Evolutionary conservation across 37 sponge, comb jelly and placozoan species (phyloP).

Genomic region (Petrosia ficiformis): DNA sequence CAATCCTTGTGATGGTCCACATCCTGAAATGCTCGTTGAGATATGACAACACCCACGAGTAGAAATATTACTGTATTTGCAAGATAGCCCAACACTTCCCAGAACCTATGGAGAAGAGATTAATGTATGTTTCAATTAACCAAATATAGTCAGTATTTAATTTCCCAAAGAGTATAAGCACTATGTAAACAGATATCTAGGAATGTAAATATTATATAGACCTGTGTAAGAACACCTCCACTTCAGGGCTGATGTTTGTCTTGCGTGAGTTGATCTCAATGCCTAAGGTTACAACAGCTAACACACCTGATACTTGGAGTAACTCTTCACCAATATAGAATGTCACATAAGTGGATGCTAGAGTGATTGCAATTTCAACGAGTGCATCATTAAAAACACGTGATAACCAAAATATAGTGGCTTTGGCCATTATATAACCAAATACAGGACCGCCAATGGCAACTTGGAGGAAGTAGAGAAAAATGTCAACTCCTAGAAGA

Average conservation of each 20-base stretch:
- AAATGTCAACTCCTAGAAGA: slow-evolving; percentile 18
- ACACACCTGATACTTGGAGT: slow-evolving; percentile 82
- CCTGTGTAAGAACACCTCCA: slow-evolving; percentile 88
- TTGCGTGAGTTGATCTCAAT: slow-evolving; percentile 79
- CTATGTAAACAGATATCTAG: slow-evolving; percentile 2
- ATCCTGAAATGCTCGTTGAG: slow-evolving; percentile 61
- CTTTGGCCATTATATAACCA: slow-evolving; percentile 81
- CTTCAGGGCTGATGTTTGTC: slow-evolving; percentile 90
- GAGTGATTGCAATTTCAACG: slow-evolving; percentile 90
- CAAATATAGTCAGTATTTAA: background rate
- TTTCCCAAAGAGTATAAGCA: background rate
- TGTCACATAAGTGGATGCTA: slow-evolving; percentile 89
- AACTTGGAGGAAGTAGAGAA: slow-evolving; percentile 59
- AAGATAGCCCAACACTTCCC: slow-evolving; percentile 90
- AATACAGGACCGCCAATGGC: slow-evolving; percentile 76
- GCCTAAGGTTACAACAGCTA: slow-evolving; percentile 84
- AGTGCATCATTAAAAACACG: slow-evolving; percentile 91
- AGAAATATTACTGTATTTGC: slow-evolving; percentile 93
- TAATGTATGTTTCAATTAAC: background rate
- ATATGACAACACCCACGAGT: slow-evolving; percentile 86
- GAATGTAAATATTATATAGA: slow-evolving; percentile 10
- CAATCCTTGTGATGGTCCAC: slow-evolving; percentile 55
- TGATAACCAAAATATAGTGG: slow-evolving; percentile 81
- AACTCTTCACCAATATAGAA: slow-evolving; percentile 82
- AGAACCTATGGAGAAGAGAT: slow-evolving; percentile 77